Conservation (phyloP, 2,113 vertebrate species). For the Gobius niger region DNA sequence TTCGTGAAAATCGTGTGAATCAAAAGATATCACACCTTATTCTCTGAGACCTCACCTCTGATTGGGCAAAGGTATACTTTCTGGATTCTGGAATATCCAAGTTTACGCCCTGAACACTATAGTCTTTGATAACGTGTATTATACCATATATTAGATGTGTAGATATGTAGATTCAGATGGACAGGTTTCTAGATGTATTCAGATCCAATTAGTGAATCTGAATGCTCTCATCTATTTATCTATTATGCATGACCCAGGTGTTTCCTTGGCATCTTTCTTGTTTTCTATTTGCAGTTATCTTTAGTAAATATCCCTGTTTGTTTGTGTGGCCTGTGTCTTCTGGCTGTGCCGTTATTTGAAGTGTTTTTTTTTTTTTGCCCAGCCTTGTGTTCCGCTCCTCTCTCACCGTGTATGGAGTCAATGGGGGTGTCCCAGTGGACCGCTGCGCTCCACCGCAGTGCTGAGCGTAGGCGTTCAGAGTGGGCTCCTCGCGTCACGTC, state of each 20-base stretch:
- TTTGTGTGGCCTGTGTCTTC: slow-evolving; percentile 22
- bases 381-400: slow-evolving; percentile 55
- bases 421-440: slow-evolving; percentile 69
- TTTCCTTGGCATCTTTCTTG: neutral
- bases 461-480: slow-evolving; percentile 58
- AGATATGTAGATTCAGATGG: no score
- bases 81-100: neutral
- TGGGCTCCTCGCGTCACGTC: slow-evolving; percentile 48
- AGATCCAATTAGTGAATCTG: no score
- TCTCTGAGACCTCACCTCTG: neutral
- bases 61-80: neutral
- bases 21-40: neutral
- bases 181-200: no score
- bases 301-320: neutral
- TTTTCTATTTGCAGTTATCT: neutral
- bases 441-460: slow-evolving; percentile 56
- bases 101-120: neutral
- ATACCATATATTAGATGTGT: no score
- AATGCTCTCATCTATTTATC: no score
- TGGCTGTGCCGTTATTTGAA: slow-evolving; percentile 43
- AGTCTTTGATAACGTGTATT: no score
- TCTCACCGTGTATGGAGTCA: slow-evolving; percentile 71
- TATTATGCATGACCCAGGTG: no score
- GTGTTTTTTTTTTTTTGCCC: slow-evolving; percentile 37
- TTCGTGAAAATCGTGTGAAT: neutral